Conservation (phyloP, 2,797 vertebrate species). For the Anomalospiza imberbis region DNA sequence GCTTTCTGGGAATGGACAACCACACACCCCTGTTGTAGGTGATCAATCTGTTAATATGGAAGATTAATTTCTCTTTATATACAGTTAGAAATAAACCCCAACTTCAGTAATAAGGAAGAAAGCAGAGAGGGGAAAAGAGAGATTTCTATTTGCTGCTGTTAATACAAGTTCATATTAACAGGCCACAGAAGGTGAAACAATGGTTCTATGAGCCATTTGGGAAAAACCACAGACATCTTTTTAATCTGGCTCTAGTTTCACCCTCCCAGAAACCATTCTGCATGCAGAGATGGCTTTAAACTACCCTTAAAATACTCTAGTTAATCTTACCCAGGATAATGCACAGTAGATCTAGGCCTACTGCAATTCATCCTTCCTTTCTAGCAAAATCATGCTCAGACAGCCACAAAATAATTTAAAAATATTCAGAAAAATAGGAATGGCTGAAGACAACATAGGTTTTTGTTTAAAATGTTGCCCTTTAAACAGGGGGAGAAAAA, state of each 20-base stretch:
- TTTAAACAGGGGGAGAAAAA: background rate
- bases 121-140: background rate
- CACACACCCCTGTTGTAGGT: background rate
- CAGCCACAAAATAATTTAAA: background rate
- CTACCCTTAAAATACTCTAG: background rate
- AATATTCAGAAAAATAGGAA: background rate
- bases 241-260: background rate
- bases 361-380: background rate
- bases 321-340: background rate
- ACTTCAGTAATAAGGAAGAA: background rate
- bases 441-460: background rate
- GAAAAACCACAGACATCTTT: background rate
- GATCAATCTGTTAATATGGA: background rate
- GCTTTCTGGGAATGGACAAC: background rate
- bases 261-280: background rate
- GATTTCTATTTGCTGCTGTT: background rate
- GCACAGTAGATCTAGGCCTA: background rate
- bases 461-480: background rate
- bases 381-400: background rate
- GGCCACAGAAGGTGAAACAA: background rate
- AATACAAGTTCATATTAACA: background rate
- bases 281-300: background rate
- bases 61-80: background rate
- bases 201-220: background rate
- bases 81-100: background rate